phyloP scores from a whole-genome alignment of 2,797 vertebrate genomes.

The Gobionotothen gibberifrons region DNA sequence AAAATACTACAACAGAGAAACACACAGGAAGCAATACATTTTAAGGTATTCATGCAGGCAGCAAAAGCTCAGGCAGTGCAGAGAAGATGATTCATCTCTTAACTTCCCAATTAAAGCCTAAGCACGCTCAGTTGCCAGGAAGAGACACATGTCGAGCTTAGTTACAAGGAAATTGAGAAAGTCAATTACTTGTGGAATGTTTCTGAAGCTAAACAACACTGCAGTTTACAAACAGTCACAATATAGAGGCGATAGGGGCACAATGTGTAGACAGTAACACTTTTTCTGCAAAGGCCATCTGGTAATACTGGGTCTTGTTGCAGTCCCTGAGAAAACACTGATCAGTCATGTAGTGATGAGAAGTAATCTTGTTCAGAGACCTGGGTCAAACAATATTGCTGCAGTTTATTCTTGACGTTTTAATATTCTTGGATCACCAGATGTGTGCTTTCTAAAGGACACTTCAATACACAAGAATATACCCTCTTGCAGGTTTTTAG shows the following conservation, averaged over 20 bases:
- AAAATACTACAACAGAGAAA: conserved; percentile 54
- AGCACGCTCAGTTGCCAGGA: conserved; percentile 13
- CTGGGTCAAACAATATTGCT: background rate
- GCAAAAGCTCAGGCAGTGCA: conserved; percentile 52
- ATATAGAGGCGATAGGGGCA: background rate
- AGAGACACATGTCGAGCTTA: conserved; percentile 8
- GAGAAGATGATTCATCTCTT: conserved; percentile 13
- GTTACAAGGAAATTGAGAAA: background rate
- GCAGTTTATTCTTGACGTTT: background rate
- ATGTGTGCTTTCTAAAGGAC: conserved; percentile 3
- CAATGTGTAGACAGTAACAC: background rate
- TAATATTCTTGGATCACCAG: background rate
- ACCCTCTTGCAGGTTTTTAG: background rate
- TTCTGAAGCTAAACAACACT: conserved; percentile 19
- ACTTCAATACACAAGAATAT: background rate
- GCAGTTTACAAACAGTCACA: background rate
- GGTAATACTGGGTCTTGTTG: background rate
- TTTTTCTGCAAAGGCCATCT: conserved; percentile 23
- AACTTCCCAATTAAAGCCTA: background rate
- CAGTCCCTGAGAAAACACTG: conserved; percentile 73
- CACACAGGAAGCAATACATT: conserved; percentile 41
- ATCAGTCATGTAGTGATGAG: conserved; percentile 33
- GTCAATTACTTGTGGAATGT: conserved; percentile 26
- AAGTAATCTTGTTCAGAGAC: conserved; percentile 20
- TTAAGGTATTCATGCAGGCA: conserved; percentile 66